Percentiles rank a stretch among this genome's conserved stretches.
Evolutionary conservation across 2,113 vertebrate genomes (phyloP).

Genomic region (Nyctibius bracteatus): DNA sequence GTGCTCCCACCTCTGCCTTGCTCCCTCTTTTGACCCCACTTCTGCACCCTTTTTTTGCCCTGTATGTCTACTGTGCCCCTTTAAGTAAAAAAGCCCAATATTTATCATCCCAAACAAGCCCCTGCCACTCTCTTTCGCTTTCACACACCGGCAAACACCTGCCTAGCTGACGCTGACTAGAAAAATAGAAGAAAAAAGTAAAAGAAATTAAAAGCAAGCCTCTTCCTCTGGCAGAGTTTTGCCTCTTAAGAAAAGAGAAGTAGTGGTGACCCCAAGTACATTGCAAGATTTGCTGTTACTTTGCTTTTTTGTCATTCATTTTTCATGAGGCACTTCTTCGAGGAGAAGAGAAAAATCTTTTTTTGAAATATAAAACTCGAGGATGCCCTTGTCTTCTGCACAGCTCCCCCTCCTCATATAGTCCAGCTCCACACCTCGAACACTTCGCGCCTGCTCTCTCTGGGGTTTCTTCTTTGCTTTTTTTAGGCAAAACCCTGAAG

Average conservation of each 20-base stretch:
- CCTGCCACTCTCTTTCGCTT: not conserved
- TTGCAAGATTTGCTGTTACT: not conserved
- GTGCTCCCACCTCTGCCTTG: not conserved
- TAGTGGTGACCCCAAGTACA: not conserved
- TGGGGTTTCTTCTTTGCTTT: not conserved
- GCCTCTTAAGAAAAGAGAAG: not conserved
- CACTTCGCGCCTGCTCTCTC: fast-evolving
- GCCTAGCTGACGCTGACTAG: not conserved
- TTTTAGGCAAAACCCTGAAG: not conserved
- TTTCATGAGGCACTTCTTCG: not conserved
- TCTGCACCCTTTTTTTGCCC: not conserved
- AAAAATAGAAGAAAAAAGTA: not conserved
- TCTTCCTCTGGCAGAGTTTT: not conserved
- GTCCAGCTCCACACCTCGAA: not conserved
- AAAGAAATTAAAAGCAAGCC: not conserved
- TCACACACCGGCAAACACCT: not conserved
- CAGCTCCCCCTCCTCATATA: not conserved
- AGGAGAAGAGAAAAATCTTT: not conserved
- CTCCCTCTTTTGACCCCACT: not conserved
- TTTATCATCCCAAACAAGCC: not conserved
- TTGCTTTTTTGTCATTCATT: not conserved
- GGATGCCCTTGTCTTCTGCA: not conserved
- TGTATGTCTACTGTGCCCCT: fast-evolving
- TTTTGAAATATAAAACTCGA: fast-evolving
- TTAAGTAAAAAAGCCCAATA: not conserved